These are phyloP conservation scores for Semotilus atromaculatus DNA, from an alignment of 2,797 vertebrate genomes.

Conservation along the genomic window DNA sequence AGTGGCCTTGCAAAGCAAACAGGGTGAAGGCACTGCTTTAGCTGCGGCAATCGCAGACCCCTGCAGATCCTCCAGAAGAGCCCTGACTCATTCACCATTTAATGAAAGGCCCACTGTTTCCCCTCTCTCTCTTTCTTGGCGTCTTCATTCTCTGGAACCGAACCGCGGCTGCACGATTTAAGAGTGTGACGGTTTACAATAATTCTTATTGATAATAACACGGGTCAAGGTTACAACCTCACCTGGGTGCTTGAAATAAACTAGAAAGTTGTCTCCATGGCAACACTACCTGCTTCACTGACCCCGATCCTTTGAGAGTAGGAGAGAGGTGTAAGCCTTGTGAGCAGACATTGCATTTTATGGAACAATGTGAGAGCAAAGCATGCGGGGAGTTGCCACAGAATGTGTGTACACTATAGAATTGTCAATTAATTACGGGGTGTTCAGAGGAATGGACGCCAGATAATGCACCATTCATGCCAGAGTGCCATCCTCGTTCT, in stretches of 20 bases:
- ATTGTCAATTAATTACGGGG: constrained; percentile 53
- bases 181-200: constrained; percentile 52
- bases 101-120: constrained; percentile 57
- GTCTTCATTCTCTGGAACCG: constrained; percentile 50
- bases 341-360: constrained; percentile 29
- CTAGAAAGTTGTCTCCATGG: constrained; percentile 55
- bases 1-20: constrained; percentile 65
- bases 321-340: constrained; percentile 40
- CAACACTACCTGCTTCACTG: constrained; percentile 51
- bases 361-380: constrained; percentile 2
- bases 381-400: constrained; percentile 22
- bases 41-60: constrained; percentile 47
- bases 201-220: constrained; percentile 53
- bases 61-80: constrained; percentile 44
- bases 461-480: constrained; percentile 55
- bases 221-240: constrained; percentile 64
- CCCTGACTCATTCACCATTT: constrained; percentile 61
- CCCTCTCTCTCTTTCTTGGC: constrained; percentile 48
- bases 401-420: constrained; percentile 45
- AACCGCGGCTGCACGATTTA: constrained; percentile 44
- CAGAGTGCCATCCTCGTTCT: constrained; percentile 50
- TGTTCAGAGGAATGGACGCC: constrained; percentile 28
- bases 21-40: constrained; percentile 44
- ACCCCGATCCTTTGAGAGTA: constrained; percentile 49
- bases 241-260: constrained; percentile 55